These are phyloP conservation scores for Phycodurus eques DNA, from an alignment of 2,113 vertebrate genomes.

Conservation along the genomic window DNA sequence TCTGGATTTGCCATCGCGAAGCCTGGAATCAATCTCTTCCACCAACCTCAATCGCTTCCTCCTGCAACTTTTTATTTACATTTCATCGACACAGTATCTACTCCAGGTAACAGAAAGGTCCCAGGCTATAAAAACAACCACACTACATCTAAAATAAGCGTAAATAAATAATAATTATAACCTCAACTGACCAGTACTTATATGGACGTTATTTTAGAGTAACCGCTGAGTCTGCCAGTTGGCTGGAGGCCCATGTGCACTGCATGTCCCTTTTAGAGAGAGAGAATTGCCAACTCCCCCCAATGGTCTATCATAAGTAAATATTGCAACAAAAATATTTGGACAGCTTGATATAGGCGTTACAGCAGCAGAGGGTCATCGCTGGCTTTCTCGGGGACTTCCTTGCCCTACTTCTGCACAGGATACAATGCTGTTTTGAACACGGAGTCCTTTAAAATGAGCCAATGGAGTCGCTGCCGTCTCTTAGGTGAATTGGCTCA, in stretches of 20 bases:
- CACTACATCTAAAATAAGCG: constrained; percentile 26
- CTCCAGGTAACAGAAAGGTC: background rate
- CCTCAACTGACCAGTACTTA: constrained; percentile 44
- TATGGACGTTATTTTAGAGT: constrained; percentile 53
- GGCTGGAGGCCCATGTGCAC: constrained; percentile 50
- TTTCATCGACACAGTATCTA: background rate
- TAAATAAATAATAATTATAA: constrained; percentile 48
- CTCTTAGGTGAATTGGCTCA: constrained; percentile 7
- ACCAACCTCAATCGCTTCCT: background rate
- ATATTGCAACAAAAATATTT: constrained; percentile 69
- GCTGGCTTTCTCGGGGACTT: constrained; percentile 56
- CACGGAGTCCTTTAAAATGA: constrained; percentile 16
- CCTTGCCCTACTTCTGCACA: constrained; percentile 54
- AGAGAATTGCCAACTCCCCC: constrained; percentile 49
- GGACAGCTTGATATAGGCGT: constrained; percentile 55
- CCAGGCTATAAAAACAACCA: constrained; percentile 19
- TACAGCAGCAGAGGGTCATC: constrained; percentile 48
- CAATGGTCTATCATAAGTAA: constrained; percentile 67
- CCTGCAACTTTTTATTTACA: background rate
- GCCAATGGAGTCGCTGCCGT: constrained; percentile 8
- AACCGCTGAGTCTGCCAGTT: constrained; percentile 49
- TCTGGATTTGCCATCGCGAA: background rate
- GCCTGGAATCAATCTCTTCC: background rate
- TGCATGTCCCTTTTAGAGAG: constrained; percentile 46
- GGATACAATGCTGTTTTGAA: constrained; percentile 51